Evolutionary conservation across 2,888 invertebrate genomes (phyloP).

Genomic region (Nephrotoma appendiculata): DNA sequence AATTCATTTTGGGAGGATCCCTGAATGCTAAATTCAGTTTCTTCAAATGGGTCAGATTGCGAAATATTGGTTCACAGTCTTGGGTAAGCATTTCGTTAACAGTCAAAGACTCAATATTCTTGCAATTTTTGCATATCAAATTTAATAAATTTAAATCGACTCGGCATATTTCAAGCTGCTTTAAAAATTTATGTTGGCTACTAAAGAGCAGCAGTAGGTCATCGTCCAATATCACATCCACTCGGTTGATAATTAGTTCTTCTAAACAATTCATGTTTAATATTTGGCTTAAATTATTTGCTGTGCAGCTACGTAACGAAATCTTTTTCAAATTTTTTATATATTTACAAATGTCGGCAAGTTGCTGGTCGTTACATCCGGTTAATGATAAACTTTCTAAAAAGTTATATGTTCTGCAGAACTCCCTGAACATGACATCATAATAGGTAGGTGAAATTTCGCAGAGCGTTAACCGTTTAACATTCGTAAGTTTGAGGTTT

Average conservation of each 20-base stretch:
- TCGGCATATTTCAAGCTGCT: neutral
- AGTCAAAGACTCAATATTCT: neutral
- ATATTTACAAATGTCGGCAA: neutral
- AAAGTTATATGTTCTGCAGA: neutral
- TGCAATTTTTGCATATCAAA: neutral
- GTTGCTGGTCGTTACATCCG: neutral
- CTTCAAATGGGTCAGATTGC: neutral
- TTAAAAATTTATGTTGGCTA: neutral
- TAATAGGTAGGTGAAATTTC: neutral
- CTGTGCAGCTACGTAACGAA: neutral
- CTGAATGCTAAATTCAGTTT: neutral
- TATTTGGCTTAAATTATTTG: neutral
- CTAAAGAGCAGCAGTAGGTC: neutral
- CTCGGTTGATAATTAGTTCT: neutral
- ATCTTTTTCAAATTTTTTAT: neutral
- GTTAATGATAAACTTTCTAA: neutral
- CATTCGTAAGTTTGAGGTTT: neutral
- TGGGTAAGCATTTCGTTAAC: neutral
- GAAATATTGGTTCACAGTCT: neutral
- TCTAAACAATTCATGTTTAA: neutral
- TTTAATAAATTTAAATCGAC: neutral
- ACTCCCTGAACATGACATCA: neutral
- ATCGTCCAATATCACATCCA: neutral
- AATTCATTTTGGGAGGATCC: neutral
- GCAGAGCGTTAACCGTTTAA: neutral